Evolutionary conservation across 2,113 vertebrate genomes (phyloP).

Genomic region (Calyptommatus sinebrachiatus): DNA sequence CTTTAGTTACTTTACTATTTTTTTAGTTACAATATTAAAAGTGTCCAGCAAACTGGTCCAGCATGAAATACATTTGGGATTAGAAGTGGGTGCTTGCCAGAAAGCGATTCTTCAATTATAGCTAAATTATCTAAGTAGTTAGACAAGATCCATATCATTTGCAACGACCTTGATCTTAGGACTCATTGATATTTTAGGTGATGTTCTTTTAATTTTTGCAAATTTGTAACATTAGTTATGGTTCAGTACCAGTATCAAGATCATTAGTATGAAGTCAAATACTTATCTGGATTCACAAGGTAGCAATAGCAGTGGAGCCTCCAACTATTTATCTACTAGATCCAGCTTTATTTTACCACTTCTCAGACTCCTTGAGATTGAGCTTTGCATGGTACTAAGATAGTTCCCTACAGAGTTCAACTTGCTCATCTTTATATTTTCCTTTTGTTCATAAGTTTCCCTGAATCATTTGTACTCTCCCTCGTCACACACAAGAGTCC

Average conservation of each 20-base stretch:
- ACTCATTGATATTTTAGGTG: conserved; percentile 75
- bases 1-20: not conserved
- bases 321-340: conserved; percentile 63
- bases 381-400: conserved; percentile 22
- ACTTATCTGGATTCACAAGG: conserved; percentile 72
- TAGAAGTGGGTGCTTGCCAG: conserved; percentile 37
- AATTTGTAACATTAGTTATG: conserved; percentile 83
- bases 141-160: conserved; percentile 67
- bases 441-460: not conserved
- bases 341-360: conserved; percentile 56
- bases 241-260: conserved; percentile 81
- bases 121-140: conserved; percentile 63
- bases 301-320: conserved; percentile 72
- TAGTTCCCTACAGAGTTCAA: not conserved
- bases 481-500: no score
- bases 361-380: conserved; percentile 43
- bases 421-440: conserved; percentile 6
- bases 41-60: conserved; percentile 35
- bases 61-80: conserved; percentile 26
- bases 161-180: conserved; percentile 79
- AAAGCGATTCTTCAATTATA: conserved; percentile 64
- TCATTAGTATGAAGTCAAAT: conserved; percentile 77
- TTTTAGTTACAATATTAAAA: conserved; percentile 15
- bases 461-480: no score
- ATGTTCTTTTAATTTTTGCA: conserved; percentile 81